A percentile compares a stretch with the other conserved stretches of the same genome.
Conservation (phyloP, 2,113 vertebrate genomes). For the Melanostigma gelatinosum region DNA sequence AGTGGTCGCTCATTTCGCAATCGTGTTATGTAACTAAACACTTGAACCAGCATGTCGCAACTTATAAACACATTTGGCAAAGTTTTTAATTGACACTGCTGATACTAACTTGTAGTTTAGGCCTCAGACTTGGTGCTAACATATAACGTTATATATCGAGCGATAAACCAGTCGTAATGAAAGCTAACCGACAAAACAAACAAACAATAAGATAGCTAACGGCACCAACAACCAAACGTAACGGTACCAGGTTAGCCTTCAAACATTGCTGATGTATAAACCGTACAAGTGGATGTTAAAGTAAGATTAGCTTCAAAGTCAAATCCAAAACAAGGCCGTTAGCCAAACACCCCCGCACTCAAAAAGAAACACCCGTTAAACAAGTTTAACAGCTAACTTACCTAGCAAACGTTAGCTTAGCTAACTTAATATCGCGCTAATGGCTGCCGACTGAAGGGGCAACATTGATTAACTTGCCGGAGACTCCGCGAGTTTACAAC, state of each 20-base stretch:
- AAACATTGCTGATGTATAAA: neutral
- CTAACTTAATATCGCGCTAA: neutral
- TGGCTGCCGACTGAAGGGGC: neutral
- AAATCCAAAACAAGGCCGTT: slow-evolving; percentile 52
- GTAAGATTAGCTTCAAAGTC: slow-evolving; percentile 42
- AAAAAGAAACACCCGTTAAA: slow-evolving; percentile 44
- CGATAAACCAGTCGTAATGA: neutral
- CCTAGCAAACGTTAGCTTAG: neutral
- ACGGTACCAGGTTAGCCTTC: neutral
- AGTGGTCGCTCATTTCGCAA: slow-evolving; percentile 14
- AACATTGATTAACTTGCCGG: neutral
- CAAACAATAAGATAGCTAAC: too few species aligned
- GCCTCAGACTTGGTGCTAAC: slow-evolving; percentile 8
- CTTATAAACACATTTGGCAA: neutral
- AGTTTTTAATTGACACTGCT: neutral
- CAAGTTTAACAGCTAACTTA: slow-evolving; percentile 43
- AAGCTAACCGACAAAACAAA: neutral
- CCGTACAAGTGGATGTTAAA: neutral
- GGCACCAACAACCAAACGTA: too few species aligned
- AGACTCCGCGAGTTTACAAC: neutral
- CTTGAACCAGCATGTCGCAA: neutral
- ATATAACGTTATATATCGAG: neutral
- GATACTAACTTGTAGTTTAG: neutral
- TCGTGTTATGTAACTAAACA: neutral
- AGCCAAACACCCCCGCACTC: slow-evolving; percentile 53